Conservation (phyloP, 2,888 invertebrate genomes). For the Therioaphis trifolii region DNA sequence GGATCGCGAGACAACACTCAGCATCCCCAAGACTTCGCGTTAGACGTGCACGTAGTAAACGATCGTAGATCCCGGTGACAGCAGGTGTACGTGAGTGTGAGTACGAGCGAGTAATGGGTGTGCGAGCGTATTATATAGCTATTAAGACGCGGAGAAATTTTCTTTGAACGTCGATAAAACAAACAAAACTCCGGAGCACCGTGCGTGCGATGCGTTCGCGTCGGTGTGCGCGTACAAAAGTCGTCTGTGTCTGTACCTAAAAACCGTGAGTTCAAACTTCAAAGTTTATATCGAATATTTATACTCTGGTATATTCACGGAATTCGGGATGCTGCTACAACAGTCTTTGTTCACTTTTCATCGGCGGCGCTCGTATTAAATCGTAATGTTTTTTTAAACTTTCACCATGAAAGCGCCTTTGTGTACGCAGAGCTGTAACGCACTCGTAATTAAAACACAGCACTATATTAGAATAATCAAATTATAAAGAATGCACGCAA, state of each 20-base stretch:
- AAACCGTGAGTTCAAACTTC: constrained; percentile 20
- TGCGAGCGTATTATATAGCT: too few relatives aligned
- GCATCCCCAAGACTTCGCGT: too few relatives aligned
- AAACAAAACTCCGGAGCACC: constrained; percentile 19
- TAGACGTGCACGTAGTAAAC: too few relatives aligned
- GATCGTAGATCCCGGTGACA: too few relatives aligned
- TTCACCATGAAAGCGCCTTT: background rate
- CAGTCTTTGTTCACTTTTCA: background rate
- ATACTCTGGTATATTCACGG: background rate
- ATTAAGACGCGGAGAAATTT: background rate
- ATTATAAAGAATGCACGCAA: too few relatives aligned
- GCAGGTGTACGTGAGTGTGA: too few relatives aligned
- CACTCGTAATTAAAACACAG: too few relatives aligned
- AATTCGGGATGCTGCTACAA: background rate
- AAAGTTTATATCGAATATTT: constrained; percentile 16
- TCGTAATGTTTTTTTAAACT: background rate
- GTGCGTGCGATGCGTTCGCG: background rate
- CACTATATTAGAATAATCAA: too few relatives aligned
- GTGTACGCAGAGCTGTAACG: too few relatives aligned
- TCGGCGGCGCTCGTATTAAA: background rate
- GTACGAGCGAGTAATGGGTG: too few relatives aligned
- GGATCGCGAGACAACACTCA: too few relatives aligned
- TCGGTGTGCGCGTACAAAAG: background rate
- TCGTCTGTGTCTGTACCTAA: background rate
- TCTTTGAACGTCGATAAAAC: constrained; percentile 23